These are phyloP conservation scores for Lytechinus variegatus DNA, from an alignment of 35 echinoderm and acorn worm species.

Conservation along the genomic window DNA sequence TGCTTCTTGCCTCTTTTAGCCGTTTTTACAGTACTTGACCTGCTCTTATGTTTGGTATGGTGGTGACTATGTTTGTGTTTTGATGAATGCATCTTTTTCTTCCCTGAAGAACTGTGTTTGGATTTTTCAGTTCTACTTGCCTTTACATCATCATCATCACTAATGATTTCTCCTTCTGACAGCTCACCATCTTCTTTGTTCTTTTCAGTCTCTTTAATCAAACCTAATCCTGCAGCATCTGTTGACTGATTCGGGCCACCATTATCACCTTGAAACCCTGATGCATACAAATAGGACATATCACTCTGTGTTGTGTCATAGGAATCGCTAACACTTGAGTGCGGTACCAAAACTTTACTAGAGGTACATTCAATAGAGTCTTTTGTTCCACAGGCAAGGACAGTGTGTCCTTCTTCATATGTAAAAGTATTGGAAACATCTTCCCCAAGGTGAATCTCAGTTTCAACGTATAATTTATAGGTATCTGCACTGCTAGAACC, in stretches of 20 bases:
- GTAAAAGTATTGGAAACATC: neutral
- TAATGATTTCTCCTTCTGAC: constrained; percentile 15
- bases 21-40: neutral
- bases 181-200: neutral
- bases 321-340: neutral
- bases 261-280: neutral
- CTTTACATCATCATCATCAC: neutral
- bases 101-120: neutral
- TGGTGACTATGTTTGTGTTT: neutral
- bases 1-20: neutral
- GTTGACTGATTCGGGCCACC: neutral
- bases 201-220: neutral
- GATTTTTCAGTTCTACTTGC: neutral
- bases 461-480: neutral
- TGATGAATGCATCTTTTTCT: neutral
- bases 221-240: neutral
- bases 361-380: constrained; percentile 12
- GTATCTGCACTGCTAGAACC: neutral
- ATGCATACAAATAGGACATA: neutral
- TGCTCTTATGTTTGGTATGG: neutral
- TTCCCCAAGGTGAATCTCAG: neutral
- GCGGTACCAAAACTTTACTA: neutral
- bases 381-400: constrained; percentile 19
- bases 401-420: constrained; percentile 36
- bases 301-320: constrained; percentile 12